Percentiles rank a stretch among this genome's conserved stretches.
phyloP scores from a whole-genome alignment of 2,888 invertebrate genomes.

The Thelaira solivaga region DNA sequence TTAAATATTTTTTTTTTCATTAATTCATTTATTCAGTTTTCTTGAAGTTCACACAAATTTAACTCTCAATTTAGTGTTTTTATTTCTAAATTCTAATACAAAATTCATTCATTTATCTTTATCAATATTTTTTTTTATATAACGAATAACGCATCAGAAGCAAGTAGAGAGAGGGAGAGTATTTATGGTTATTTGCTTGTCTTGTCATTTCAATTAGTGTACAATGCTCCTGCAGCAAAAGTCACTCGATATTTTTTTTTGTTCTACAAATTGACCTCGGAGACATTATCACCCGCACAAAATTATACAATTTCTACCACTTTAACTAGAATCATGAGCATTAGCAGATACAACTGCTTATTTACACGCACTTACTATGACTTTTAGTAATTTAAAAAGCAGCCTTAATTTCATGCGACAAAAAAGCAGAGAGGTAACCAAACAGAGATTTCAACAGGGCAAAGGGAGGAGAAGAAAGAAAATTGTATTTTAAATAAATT shows the following conservation, averaged over 20 bases:
- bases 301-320: conserved; percentile 42
- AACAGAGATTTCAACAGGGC: neutral
- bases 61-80: neutral
- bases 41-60: conserved; percentile 21
- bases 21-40: neutral
- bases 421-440: neutral
- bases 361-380: neutral
- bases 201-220: conserved; percentile 31
- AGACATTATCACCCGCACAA: conserved; percentile 59
- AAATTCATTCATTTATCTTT: conserved; percentile 39
- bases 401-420: conserved; percentile 29
- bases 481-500: too few species aligned
- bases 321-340: conserved; percentile 30
- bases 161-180: too few species aligned
- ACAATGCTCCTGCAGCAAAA: neutral
- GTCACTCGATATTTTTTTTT: neutral
- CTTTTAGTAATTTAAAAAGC: neutral
- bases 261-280: conserved; percentile 49
- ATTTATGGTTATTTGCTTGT: neutral
- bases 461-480: too few species aligned
- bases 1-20: neutral
- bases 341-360: neutral
- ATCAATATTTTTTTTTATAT: neutral
- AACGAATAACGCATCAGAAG: too few species aligned
- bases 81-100: conserved; percentile 31